Conservation (phyloP, 2,888 invertebrate genomes). For the Ectemnius cavifrons region DNA sequence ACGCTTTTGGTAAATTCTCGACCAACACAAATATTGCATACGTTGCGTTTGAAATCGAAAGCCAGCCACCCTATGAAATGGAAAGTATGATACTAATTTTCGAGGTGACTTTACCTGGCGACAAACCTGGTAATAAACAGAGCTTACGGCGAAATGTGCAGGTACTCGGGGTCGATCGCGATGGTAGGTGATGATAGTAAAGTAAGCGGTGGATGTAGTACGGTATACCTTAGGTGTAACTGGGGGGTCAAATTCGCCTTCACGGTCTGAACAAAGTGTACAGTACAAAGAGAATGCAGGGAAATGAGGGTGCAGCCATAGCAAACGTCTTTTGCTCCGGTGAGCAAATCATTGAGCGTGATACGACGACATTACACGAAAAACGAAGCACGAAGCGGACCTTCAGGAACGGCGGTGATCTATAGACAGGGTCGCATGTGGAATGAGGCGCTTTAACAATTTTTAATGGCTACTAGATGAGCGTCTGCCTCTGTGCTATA, state of each 20-base stretch:
- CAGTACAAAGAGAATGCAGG: slow-evolving; percentile 73
- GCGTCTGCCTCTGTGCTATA: slow-evolving; percentile 47
- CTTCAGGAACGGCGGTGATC: slow-evolving; percentile 9
- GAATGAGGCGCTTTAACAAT: slow-evolving; percentile 57
- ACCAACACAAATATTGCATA: too few species aligned
- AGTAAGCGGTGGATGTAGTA: not conserved
- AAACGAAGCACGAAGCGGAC: slow-evolving; percentile 1
- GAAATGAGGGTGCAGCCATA: slow-evolving; percentile 69
- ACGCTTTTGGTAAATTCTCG: too few species aligned
- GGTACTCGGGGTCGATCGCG: not conserved
- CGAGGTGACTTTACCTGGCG: too few species aligned
- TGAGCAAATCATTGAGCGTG: slow-evolving; percentile 70
- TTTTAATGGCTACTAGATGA: slow-evolving; percentile 60
- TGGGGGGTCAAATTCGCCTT: slow-evolving; percentile 44
- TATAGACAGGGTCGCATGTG: slow-evolving; percentile 14
- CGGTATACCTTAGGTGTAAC: not conserved
- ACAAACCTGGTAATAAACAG: too few species aligned
- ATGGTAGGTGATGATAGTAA: not conserved
- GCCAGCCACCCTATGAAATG: too few species aligned
- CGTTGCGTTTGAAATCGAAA: too few species aligned
- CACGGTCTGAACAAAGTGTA: slow-evolving; percentile 63
- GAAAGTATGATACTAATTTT: too few species aligned
- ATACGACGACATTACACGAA: slow-evolving; percentile 48
- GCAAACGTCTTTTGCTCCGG: slow-evolving; percentile 71
- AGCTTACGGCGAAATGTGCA: too few species aligned